Conservation (phyloP, 2,888 invertebrate species). For the Brachyptera putata region DNA sequence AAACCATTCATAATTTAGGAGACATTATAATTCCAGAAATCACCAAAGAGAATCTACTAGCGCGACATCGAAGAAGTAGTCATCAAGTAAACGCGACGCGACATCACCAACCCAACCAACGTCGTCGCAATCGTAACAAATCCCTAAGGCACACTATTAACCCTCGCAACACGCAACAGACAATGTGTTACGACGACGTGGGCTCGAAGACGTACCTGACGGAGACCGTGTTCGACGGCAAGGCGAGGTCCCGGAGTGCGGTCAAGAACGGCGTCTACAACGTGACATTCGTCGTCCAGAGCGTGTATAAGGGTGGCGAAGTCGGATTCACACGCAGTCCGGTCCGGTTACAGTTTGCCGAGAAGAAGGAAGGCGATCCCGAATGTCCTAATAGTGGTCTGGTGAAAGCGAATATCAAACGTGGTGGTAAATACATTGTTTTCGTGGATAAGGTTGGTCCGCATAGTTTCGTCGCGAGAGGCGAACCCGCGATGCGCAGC, state of each 20-base stretch:
- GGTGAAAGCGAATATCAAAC: constrained; percentile 54
- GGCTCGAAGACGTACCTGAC: constrained; percentile 1
- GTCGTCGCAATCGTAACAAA: background rate
- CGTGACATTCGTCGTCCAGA: constrained; percentile 61
- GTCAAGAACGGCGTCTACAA: constrained; percentile 56
- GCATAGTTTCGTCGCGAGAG: constrained; percentile 54
- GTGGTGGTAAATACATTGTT: constrained; percentile 56
- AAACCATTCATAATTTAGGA: too few species aligned
- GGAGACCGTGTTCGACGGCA: constrained; percentile 56
- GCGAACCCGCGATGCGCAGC: constrained; percentile 49
- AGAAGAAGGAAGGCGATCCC: constrained; percentile 41
- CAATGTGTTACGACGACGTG: constrained; percentile 3
- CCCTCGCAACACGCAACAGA: background rate
- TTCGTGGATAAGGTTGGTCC: constrained; percentile 55
- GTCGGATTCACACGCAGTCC: constrained; percentile 35
- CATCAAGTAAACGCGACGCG: background rate
- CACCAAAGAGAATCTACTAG: too few species aligned
- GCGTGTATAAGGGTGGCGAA: constrained; percentile 51
- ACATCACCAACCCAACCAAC: background rate
- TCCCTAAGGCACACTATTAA: background rate
- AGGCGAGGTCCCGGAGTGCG: constrained; percentile 59
- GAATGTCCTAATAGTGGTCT: constrained; percentile 41
- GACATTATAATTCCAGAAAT: too few species aligned
- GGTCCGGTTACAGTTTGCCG: constrained; percentile 52
- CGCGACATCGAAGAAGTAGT: background rate